Percentiles rank a stretch among this genome's conserved stretches.
phyloP scores from a whole-genome alignment of 2,888 invertebrate species.

The Pachliopta kotzebuea region DNA sequence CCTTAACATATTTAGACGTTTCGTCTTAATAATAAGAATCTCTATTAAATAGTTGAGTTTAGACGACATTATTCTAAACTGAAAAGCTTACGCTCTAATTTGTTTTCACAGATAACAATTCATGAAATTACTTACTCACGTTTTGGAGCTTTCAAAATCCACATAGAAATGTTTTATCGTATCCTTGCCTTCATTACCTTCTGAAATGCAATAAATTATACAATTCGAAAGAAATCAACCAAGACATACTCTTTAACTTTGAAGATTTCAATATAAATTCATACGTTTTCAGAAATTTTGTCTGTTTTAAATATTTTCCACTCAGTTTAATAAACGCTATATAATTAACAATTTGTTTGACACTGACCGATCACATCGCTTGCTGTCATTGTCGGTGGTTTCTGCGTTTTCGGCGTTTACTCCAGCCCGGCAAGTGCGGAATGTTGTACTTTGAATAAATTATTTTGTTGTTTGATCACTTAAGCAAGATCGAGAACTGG shows the following conservation, averaged over 20 bases:
- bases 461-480: conserved; percentile 28
- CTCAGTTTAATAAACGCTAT: not conserved
- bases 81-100: not conserved
- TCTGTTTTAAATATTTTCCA: not conserved
- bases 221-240: not conserved
- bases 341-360: not conserved
- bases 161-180: conserved; percentile 41
- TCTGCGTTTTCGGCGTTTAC: not conserved
- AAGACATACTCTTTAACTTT: too few relatives aligned
- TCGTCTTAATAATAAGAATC: too few relatives aligned
- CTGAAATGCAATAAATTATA: conserved; percentile 42
- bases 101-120: not conserved
- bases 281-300: not conserved
- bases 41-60: too few relatives aligned
- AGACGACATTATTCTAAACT: not conserved
- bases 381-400: conserved; percentile 7
- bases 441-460: conserved; percentile 14
- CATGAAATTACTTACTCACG: conserved; percentile 64
- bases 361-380: conserved; percentile 17
- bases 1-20: too few relatives aligned
- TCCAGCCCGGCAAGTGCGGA: not conserved
- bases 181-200: conserved; percentile 42
- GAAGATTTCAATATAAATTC: not conserved
- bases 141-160: conserved; percentile 56
- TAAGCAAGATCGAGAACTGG: conserved; percentile 23